A percentile compares a stretch with the other conserved stretches of the same genome.
phyloP scores from a whole-genome alignment of 2,888 invertebrate genomes.

The Linnaemya vulpina region DNA sequence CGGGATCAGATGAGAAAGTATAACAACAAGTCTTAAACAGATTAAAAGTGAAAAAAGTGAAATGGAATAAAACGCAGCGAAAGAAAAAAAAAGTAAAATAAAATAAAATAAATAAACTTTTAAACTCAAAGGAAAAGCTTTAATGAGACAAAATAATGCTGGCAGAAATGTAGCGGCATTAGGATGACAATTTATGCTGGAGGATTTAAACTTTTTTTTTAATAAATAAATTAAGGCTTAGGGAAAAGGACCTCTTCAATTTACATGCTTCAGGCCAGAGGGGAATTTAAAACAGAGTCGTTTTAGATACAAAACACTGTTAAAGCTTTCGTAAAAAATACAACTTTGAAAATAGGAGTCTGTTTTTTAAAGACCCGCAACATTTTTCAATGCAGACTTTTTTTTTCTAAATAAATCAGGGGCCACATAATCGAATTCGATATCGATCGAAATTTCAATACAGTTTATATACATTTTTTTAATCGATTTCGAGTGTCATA shows the following conservation, averaged over 20 bases:
- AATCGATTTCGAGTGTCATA: too few relatives aligned
- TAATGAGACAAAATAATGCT: slow-evolving; percentile 38
- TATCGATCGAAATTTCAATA: too few relatives aligned
- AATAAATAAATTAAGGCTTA: slow-evolving; percentile 4
- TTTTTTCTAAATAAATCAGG: too few relatives aligned
- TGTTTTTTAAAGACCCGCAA: too few relatives aligned
- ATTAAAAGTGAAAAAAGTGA: slow-evolving; percentile 31
- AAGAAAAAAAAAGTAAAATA: neutral
- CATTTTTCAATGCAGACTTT: too few relatives aligned
- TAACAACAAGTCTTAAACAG: slow-evolving; percentile 45
- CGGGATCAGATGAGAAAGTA: slow-evolving; percentile 45
- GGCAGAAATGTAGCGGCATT: neutral
- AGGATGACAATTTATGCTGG: neutral
- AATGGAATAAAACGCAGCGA: neutral
- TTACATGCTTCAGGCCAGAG: neutral
- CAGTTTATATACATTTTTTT: too few relatives aligned
- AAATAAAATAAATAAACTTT: slow-evolving; percentile 10
- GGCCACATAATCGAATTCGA: too few relatives aligned
- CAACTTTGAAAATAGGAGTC: too few relatives aligned
- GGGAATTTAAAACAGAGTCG: too few relatives aligned
- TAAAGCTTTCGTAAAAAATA: too few relatives aligned
- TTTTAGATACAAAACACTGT: too few relatives aligned
- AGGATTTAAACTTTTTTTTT: neutral
- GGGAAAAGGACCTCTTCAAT: neutral
- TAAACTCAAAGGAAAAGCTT: slow-evolving; percentile 14